Base-by-base conservation (phyloP, 2,113 vertebrate genomes). In the Ochotona curzoniae region DNA sequence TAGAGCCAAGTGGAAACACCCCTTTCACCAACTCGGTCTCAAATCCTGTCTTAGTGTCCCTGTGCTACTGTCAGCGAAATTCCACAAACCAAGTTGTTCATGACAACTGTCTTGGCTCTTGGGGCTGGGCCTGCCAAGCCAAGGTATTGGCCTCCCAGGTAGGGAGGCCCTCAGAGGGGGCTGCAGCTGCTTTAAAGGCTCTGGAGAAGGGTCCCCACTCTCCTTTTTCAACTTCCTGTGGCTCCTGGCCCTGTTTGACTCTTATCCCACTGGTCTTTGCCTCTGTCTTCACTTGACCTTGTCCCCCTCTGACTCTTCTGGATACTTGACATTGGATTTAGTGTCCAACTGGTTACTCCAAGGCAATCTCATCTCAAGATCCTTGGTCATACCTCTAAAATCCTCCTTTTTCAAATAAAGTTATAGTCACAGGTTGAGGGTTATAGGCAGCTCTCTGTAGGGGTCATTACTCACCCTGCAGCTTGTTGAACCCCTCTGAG, bases 131-230 rank as follows among this genome's bases (percentile, higher is more conserved):
- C 1, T n/a, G 49, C 71, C 47, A 35, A 30, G 15, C 20, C 6
- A 35, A 14, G 12, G 10, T 11, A 12, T 67, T 1, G 7, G 38
- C 54, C 15, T 54, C 57, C 15, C 54, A 54, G n/a, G 9, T 30
- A 54, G 69, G 25, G 67, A 28, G 20, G 7, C 9, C 4, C 0
- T 25, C 7, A 0, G 25, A 15, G 38, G 3, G 12, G 9, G 2
- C 86, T 2, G 0, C 8, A 2, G 20, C 71, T 54, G 26, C 9
- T 30, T 20, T 15, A 30, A 20, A 30, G 17, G 47, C 44, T 79
- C 35, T 49, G 7, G 2, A 66, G 30, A 35, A 67, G 49, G 25
- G 54, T 1, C 15, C 26, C 73, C 25, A 28, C 70, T 74, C 8
- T 9, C 20, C 35, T 54, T n/a, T 38, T 51, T 15, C 18, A 23